These are phyloP conservation scores for Drosophila carrolli DNA, from an alignment of 1,140 invertebrate genomes.

Conservation along the genomic window DNA sequence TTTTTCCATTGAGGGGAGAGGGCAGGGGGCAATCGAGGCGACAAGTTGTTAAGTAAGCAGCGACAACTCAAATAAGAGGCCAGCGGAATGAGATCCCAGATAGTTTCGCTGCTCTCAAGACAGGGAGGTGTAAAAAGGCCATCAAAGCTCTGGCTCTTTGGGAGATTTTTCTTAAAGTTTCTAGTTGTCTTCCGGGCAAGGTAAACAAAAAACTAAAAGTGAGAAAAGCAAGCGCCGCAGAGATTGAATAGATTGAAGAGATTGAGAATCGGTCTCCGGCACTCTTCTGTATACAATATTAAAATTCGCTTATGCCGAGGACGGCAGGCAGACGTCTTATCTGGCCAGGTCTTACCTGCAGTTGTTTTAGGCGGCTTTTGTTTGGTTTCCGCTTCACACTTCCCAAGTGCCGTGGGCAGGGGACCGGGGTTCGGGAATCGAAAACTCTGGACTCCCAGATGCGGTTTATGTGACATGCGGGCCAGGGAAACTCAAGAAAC, in stretches of 20 bases:
- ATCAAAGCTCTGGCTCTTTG: constrained; percentile 21
- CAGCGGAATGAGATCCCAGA: constrained; percentile 19
- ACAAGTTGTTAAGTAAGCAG: constrained; percentile 82
- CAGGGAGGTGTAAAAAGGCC: constrained; percentile 67
- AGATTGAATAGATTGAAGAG: constrained; percentile 52
- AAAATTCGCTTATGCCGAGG: constrained; percentile 70
- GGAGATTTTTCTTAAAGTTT: constrained; percentile 55
- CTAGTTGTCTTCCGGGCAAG: constrained; percentile 7
- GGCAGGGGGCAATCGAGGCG: constrained; percentile 35
- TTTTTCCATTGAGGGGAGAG: not conserved
- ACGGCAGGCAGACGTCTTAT: constrained; percentile 36
- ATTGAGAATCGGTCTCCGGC: not conserved
- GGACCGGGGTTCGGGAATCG: not conserved
- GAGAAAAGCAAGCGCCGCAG: constrained; percentile 68
- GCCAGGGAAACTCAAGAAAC: constrained; percentile 50
- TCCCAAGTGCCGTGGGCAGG: constrained; percentile 39
- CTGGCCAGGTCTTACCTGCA: constrained; percentile 61
- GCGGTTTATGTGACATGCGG: constrained; percentile 81
- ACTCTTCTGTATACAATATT: constrained; percentile 63
- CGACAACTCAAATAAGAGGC: constrained; percentile 75
- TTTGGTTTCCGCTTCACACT: constrained; percentile 83
- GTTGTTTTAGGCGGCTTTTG: constrained; percentile 80
- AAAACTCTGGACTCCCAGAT: constrained; percentile 36
- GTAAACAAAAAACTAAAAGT: constrained; percentile 50
- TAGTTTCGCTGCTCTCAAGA: constrained; percentile 4